Base-by-base conservation (phyloP, 2,888 invertebrate species). In the Pristionchus maxplancki region DNA sequence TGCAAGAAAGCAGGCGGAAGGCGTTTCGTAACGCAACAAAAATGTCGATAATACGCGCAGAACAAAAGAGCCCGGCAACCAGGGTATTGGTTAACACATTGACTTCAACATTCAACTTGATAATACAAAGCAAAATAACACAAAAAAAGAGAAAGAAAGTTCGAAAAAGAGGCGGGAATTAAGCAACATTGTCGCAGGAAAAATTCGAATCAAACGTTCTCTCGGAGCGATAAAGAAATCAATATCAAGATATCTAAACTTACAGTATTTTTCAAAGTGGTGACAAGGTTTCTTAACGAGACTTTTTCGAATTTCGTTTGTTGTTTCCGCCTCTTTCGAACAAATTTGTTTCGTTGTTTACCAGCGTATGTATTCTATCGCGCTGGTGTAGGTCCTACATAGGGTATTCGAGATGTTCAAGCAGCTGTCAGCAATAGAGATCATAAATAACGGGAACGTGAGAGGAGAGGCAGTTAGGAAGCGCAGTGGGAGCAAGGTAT, bases 391-490 rank as follows among this genome's bases (percentile, higher is more conserved):
- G 74, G 74, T 11, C 58, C 58, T 58, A n/a, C 58, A 58, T 24
- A 2, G 53, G 67, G 31, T 67, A 74, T 40, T 74, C 24, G 74
- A 74, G 20, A 40, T 20, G 74, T 74, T 74, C 74, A 40, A 74
- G 74, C 74, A 40, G 74, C 74, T 74, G 74, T 74, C 37, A 40
- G 31, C 74, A 31, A 11, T 28, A 40, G 37, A 40, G 74, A 40
- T 74, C 74, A 74, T 74, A 74, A 74, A 74, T 74, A 74, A 40
- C 74, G 74, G 40, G 74, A 74, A 40, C 74, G 31, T 40, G 37
- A 74, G 74, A 74, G 0, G 74, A 31, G 37, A 37, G 37, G 74
- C 74, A 74, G 40, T 74, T 74, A 74, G 74, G 13, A 24, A 74
- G 74, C 40, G 74, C 74, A 28, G 40, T 40, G 67, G 28, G 40